Percentiles rank a stretch among this genome's conserved stretches.
Conservation (phyloP, 1,140 invertebrate genomes). For the Drosophila obscura region DNA sequence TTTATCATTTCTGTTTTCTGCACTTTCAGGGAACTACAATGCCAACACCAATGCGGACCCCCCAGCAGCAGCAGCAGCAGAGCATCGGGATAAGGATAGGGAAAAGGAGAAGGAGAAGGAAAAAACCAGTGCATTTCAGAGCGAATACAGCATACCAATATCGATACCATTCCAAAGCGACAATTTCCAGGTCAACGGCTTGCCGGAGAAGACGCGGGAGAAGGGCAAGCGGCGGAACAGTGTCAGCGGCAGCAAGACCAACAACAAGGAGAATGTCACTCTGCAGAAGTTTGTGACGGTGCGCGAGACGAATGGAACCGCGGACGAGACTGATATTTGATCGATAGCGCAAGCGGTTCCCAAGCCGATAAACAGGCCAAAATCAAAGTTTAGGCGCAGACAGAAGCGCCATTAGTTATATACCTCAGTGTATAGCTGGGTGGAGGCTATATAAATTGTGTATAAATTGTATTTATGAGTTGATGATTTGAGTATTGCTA, state of each 20-base stretch:
- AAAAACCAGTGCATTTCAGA: constrained; percentile 57
- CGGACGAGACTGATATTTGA: constrained; percentile 81
- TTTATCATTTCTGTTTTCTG: neutral
- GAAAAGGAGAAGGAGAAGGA: constrained; percentile 19
- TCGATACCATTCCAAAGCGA: constrained; percentile 74
- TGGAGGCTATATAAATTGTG: constrained; percentile 68
- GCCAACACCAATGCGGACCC: constrained; percentile 27
- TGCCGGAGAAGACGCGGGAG: constrained; percentile 49
- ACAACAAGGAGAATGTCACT: constrained; percentile 71
- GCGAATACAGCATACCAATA: constrained; percentile 54
- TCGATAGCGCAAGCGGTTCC: constrained; percentile 47
- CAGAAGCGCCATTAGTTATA: constrained; percentile 47
- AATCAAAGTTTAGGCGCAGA: constrained; percentile 64
- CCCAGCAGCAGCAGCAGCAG: constrained; percentile 3
- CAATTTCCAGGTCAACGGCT: constrained; percentile 73
- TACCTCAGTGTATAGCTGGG: constrained; percentile 66
- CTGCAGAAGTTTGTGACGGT: constrained; percentile 73
- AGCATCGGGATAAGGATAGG: constrained; percentile 10
- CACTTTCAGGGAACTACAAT: constrained; percentile 51
- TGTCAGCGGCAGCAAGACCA: constrained; percentile 12
- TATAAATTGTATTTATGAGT: constrained; percentile 64
- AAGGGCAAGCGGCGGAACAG: constrained; percentile 38
- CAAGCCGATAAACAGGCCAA: constrained; percentile 48
- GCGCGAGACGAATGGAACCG: constrained; percentile 64
- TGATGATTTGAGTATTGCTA: constrained; percentile 32